A percentile compares a stretch with the other conserved stretches of the same genome.
phyloP scores from a whole-genome alignment of 2,797 vertebrate species.

The Luscinia luscinia region DNA sequence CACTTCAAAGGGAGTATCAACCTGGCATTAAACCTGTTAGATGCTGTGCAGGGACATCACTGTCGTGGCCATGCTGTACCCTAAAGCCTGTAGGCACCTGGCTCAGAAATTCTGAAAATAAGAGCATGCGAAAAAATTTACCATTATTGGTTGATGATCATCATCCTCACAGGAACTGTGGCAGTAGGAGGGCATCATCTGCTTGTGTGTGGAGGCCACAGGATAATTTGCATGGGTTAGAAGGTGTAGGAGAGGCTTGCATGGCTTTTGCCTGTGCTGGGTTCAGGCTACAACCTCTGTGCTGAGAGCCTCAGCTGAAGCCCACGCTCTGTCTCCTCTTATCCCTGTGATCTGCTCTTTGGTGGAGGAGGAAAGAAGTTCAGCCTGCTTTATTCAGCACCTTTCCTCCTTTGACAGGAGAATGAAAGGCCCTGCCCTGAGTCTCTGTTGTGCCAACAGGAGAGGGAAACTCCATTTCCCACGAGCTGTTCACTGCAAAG shows the following conservation, averaged over 20 bases:
- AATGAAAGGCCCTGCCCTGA: not conserved
- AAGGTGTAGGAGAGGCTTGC: not conserved
- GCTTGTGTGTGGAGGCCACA: not conserved
- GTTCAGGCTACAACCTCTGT: not conserved
- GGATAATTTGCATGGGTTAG: not conserved
- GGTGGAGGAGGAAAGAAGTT: not conserved
- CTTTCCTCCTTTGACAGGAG: not conserved
- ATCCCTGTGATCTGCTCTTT: not conserved
- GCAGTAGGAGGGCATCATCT: fast-evolving
- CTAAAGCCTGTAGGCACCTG: not conserved
- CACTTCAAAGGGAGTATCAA: not conserved
- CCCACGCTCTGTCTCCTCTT: not conserved
- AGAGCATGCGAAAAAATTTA: not conserved
- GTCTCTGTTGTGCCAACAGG: not conserved
- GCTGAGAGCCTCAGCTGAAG: not conserved
- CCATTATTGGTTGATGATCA: not conserved
- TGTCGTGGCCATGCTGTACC: not conserved
- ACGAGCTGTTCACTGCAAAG: not conserved
- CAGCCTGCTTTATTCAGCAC: not conserved
- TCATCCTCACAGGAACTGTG: not conserved
- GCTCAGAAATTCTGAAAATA: not conserved
- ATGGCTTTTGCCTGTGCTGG: not conserved
- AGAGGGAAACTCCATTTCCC: not conserved
- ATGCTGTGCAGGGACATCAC: not conserved
- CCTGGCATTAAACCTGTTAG: not conserved